Evolutionary conservation across 2,888 invertebrate genomes (phyloP), one percentile per base, ranked within the genome.

Genomic region (Cataglyphis altisquamis): DNA sequence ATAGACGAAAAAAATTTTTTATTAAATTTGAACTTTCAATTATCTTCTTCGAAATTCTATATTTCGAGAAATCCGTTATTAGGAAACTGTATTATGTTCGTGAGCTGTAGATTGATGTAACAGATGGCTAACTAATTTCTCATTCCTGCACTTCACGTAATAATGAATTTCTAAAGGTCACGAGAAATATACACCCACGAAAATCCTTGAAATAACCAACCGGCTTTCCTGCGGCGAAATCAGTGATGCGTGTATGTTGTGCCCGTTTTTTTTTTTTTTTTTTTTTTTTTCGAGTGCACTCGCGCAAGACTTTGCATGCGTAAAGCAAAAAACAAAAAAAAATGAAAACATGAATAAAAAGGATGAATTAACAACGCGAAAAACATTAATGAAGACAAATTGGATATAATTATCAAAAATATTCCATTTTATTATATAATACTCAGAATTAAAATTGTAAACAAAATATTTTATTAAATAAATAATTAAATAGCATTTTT

Each of bases 91-190:
- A 72, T 10, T 18, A 8, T 18, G 12, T 73, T 73, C 5, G 62
- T 73, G 62, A 73, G 39, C 8, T 73, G 25, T 60, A 73, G 39
- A 73, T 73, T 73, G 39, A 62, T 73, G 60, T 62, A 73, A 73
- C 60, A 73, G 41, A 41, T n/a, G 41, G 60, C 15, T 73, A 73
- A 60, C 41, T 73, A 73, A 60, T 41, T 41, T 12, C 72, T 73
- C 25, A n/a, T 60, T 73, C 41, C n/a, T 12, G n/a, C 60, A 60
- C 39, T 29, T 41, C n/a, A 60, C 60, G 73, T 41, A 75, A 63
- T 63, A 75, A 75, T 63, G 74, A 75, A 64, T 75, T 75, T 75
- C 63, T 63, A 75, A 75, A 75, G 74, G 15, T 63, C 36, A 41
- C 29, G 74, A 10, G 45, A 63, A 36, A 63, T 45, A 48, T 48